Evolutionary conservation across 35 echinoderm and acorn worm species (phyloP), one percentile per base, ranked within the genome.

Genomic region (Stichopus chloronotus): DNA sequence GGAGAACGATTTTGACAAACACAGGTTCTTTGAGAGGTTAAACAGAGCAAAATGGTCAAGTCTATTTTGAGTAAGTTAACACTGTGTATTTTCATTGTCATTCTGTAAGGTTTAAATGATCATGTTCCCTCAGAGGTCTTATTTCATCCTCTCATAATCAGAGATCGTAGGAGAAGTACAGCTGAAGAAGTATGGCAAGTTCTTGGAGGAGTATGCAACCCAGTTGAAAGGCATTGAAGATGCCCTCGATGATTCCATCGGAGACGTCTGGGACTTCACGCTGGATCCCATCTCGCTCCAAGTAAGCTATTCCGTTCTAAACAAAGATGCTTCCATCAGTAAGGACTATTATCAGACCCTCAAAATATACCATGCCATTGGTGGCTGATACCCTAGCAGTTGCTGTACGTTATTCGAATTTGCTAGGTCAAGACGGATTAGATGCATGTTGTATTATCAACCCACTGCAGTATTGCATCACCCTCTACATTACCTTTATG

Each of bases 101-200:
- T 43, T 43, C 30, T 43, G 30, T 43, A 43, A 43, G 30, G 30
- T 43, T 43, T 43, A 43, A 43, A 43, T 43, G 30, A 43, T 43
- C 30, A 43, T 43, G 30, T 43, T 43, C 30, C 30, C 30, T 43
- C 30, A 43, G 30, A 43, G 1, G 59, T 61, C 59, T 61, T 61
- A 61, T 10, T 61, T 61, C 8, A 61, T 10, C 14, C 14, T 61
- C 59, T 61, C 13, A 7, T 74, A 16, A 74, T 20, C 81, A 98
- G 97, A 96, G 96, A 98, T 98, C 90, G 97, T 98, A 43, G 97
- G 97, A 7, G 97, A 98, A 72, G 97, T 98, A 5, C 97, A 98
- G 65, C 93, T 98, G 60, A 94, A 91, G 63, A 98, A 95, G 83
- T 98, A 98, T 94, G 97, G 97, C 0, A 98, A 98, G 74, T 98